Percentiles rank a stretch among this genome's conserved stretches.
Conservation (phyloP, 2,113 vertebrate genomes). For the Phyllopteryx taeniolatus region DNA sequence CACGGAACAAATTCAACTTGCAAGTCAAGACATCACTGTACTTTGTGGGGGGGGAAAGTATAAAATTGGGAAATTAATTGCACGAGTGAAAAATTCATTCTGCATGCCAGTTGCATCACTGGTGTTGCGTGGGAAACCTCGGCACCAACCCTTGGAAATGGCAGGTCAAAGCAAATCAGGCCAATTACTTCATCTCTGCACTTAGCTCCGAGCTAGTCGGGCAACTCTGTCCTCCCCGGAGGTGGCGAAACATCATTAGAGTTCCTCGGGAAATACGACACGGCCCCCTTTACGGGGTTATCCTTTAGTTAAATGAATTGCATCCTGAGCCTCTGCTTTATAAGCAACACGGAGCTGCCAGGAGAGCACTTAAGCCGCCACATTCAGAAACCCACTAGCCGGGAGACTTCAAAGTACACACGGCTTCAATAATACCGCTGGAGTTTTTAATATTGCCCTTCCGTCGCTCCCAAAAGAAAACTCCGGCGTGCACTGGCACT, state of each 20-base stretch:
- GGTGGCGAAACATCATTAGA: conserved; percentile 26
- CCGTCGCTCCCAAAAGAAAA: conserved; percentile 71
- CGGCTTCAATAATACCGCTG: conserved; percentile 62
- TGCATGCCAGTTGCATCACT: neutral
- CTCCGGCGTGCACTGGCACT: conserved; percentile 49
- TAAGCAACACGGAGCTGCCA: conserved; percentile 69
- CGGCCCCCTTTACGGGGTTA: conserved; percentile 3
- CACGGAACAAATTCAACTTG: too few relatives aligned
- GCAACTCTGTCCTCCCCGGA: neutral
- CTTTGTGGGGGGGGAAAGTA: neutral
- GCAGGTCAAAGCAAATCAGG: neutral
- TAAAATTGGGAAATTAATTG: neutral
- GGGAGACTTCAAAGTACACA: conserved; percentile 56
- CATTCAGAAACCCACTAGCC: conserved; percentile 52
- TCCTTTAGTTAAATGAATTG: conserved; percentile 70
- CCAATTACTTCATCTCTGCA: neutral
- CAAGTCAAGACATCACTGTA: neutral
- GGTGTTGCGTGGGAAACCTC: neutral
- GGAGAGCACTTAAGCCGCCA: conserved; percentile 70
- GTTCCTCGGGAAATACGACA: conserved; percentile 12
- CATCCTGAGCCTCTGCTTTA: conserved; percentile 59
- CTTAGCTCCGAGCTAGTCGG: conserved; percentile 3
- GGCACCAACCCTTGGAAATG: neutral
- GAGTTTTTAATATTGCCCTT: conserved; percentile 73
- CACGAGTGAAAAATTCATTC: neutral